Percentiles rank a stretch among this genome's conserved stretches.
Conservation (phyloP, 2,113 vertebrate species). For the Pristiophorus japonicus region DNA sequence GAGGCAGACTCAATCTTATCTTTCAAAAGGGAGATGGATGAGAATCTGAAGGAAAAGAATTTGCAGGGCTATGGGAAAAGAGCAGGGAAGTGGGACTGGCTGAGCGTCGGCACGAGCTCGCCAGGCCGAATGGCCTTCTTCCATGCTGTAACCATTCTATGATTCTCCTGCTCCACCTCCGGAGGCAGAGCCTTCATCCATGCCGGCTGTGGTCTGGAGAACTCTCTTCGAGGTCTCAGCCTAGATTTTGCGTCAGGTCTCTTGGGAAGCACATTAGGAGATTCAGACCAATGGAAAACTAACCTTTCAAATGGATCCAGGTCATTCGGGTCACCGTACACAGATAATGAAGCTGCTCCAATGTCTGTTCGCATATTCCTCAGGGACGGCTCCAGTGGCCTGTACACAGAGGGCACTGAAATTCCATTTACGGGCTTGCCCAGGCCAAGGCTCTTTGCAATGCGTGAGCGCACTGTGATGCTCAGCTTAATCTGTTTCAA, state of each 20-base stretch:
- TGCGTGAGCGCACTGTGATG: constrained; percentile 67
- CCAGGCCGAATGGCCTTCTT: no score
- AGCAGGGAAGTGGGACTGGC: no score
- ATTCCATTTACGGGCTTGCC: constrained; percentile 60
- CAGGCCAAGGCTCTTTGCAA: constrained; percentile 75
- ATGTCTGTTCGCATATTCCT: constrained; percentile 84
- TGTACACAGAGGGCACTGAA: constrained; percentile 70
- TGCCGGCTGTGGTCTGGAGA: neutral
- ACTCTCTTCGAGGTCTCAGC: neutral
- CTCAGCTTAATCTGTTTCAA: constrained; percentile 54
- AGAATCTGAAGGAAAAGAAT: no score
- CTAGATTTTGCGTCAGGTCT: neutral
- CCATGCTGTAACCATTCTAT: no score
- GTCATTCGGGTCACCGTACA: constrained; percentile 83
- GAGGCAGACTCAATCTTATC: no score
- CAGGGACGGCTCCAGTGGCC: constrained; percentile 65
- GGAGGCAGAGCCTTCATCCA: neutral
- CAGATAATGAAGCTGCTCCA: constrained; percentile 82
- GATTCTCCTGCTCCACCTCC: neutral
- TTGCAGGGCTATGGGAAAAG: no score
- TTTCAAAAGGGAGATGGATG: no score
- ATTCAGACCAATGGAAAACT: neutral
- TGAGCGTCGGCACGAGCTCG: no score
- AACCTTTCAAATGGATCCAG: constrained; percentile 76
- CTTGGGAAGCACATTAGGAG: neutral